Percentiles rank a stretch among this genome's conserved stretches.
phyloP scores from a whole-genome alignment of 1,140 invertebrate genomes.

The Calephelis virginiensis region DNA sequence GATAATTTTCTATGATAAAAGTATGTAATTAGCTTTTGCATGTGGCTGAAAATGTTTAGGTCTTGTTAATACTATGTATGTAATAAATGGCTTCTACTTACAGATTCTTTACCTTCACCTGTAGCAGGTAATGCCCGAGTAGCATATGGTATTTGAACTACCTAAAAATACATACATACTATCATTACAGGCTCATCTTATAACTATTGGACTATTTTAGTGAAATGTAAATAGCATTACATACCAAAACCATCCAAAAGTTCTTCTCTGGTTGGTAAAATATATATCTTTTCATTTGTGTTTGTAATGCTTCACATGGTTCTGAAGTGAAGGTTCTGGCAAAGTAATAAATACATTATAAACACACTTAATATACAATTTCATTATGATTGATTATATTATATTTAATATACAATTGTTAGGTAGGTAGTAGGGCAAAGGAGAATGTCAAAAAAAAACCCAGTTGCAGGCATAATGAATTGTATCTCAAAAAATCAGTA shows the following conservation, averaged over 20 bases:
- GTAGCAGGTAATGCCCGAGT: slow-evolving; percentile 52
- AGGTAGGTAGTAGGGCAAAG: too few species aligned
- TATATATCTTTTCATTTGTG: slow-evolving; percentile 91
- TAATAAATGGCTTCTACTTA: slow-evolving; percentile 32
- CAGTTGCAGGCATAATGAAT: too few species aligned
- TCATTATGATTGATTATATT: too few species aligned
- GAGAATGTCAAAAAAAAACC: too few species aligned
- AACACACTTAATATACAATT: neutral
- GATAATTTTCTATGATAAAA: too few species aligned
- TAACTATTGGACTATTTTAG: neutral
- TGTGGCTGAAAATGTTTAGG: too few species aligned
- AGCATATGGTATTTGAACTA: slow-evolving; percentile 66
- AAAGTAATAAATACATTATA: slow-evolving; percentile 32
- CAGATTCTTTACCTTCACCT: slow-evolving; percentile 55
- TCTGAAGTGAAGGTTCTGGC: slow-evolving; percentile 91
- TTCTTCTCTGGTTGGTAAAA: slow-evolving; percentile 91
- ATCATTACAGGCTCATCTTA: too few species aligned
- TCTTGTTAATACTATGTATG: too few species aligned
- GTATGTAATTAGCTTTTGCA: too few species aligned
- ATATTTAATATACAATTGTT: too few species aligned
- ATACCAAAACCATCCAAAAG: slow-evolving; percentile 96
- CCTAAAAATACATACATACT: slow-evolving; percentile 40
- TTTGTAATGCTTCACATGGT: slow-evolving; percentile 91
- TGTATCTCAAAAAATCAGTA: too few species aligned
- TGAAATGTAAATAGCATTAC: slow-evolving; percentile 22